Conservation (phyloP, 2,797 vertebrate species). For the Sternotherus odoratus region DNA sequence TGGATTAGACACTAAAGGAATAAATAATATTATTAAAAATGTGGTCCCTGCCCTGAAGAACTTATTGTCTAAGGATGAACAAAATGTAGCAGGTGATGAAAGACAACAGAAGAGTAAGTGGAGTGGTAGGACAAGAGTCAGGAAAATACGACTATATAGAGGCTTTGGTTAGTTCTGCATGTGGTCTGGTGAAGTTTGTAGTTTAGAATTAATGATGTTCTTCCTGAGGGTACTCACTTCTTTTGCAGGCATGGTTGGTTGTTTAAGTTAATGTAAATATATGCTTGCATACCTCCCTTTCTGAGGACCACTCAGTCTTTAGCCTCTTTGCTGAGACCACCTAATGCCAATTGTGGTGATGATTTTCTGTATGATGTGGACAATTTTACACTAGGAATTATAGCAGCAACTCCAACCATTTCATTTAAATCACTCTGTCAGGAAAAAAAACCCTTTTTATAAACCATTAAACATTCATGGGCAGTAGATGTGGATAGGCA, state of each 20-base stretch:
- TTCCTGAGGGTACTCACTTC: background rate
- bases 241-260: background rate
- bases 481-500: background rate
- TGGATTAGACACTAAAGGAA: background rate
- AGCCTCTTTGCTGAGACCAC: background rate
- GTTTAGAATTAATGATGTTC: background rate
- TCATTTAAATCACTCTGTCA: background rate
- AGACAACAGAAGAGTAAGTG: background rate
- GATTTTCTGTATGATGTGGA: background rate
- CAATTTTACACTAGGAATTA: background rate
- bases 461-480: background rate
- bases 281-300: background rate
- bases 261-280: background rate
- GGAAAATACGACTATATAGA: background rate
- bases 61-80: background rate
- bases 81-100: background rate
- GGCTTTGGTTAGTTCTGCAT: background rate
- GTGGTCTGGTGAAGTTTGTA: background rate
- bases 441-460: background rate
- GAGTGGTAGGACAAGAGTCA: background rate
- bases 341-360: background rate
- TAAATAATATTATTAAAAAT: background rate
- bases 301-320: background rate
- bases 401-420: background rate
- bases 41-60: background rate